Conservation (phyloP, 92 coral and sea anemone species). For the Hydrozoanthus gracilis region DNA sequence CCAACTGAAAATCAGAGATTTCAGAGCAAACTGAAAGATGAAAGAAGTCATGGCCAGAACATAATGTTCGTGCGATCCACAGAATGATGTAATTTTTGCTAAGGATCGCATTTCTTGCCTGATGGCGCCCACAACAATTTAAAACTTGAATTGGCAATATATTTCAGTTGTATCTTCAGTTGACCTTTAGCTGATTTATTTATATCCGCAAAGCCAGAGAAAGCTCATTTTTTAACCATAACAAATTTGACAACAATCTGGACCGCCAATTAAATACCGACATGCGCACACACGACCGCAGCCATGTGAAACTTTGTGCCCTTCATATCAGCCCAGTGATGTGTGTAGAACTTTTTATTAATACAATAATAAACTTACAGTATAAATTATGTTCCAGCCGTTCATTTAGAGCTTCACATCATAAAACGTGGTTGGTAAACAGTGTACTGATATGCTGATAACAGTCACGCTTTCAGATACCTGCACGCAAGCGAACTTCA, state of each 20-base stretch:
- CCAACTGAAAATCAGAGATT: not conserved
- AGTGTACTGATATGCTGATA: slow-evolving; percentile 7
- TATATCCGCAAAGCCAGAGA: not conserved
- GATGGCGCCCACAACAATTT: slow-evolving; percentile 2
- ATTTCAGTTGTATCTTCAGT: not conserved
- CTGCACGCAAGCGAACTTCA: slow-evolving; percentile 7
- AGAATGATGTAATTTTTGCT: not conserved
- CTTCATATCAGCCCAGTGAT: slow-evolving; percentile 4
- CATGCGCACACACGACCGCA: not conserved
- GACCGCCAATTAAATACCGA: not conserved
- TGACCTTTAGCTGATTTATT: not conserved
- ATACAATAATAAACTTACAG: slow-evolving; percentile 1
- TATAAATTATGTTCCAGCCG: slow-evolving; percentile 7
- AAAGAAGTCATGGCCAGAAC: not conserved
- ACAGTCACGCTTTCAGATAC: slow-evolving; percentile 5
- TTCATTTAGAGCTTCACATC: slow-evolving; percentile 3
- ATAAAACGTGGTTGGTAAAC: slow-evolving; percentile 3
- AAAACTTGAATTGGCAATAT: not conserved
- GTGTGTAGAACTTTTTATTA: not conserved
- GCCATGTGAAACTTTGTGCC: not conserved
- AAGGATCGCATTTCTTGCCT: not conserved
- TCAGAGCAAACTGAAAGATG: not conserved
- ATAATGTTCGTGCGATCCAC: not conserved
- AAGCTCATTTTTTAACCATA: slow-evolving; percentile 8
- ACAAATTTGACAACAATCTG: not conserved